Base-by-base conservation (phyloP, 2,113 vertebrate genomes). In the Proterorhinus semilunaris region DNA sequence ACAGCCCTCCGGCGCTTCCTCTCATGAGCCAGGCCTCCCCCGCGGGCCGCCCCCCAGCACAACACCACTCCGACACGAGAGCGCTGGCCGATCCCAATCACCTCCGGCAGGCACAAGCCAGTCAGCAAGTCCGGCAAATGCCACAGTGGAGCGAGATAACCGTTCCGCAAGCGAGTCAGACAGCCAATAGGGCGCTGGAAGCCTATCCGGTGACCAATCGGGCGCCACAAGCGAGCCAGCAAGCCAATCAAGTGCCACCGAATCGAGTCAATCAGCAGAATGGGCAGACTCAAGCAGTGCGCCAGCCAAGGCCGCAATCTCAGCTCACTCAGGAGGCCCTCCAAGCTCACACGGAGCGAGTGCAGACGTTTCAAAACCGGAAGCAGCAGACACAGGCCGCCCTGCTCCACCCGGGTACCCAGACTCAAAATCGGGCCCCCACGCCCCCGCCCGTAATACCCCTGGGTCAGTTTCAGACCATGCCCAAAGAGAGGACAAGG, bases 51-150 rank as follows among this genome's bases (percentile, higher is more conserved):
- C 57, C 75, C 47, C 65, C 46, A 55, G 49, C 64, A 64, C 75
- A 82, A 66, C 79, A 63, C 48, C 64, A 71, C 70, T 67, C 61
- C 45, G 83, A 89, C 71, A 74, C 80, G 52, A 85, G 80, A 83
- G 87, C 85, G 62, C 74, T 85, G 74, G 85, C 74, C 65, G 88
- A 91, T 84, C 88, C 87, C 63, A 90, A 90, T 85, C 88, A 90
- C 77, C 86, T 89, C 79, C 76, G 67, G 44, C 88, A 87, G 68
- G 43, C 82, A n/a, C 74, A 71, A 69, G 80, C 65, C 51, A 44
- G 46, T 58, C 66, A 43, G 6, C 69, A 53, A 63, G 68, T 78
- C 71, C 66, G 2, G 59, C 82, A n/a, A n/a, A 15, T 2, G 3
- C 58, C 58, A 7, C 7, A 47, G 46, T 10, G 7, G 46, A 5